These are phyloP conservation scores for Eustalomyia histrio DNA, from an alignment of 2,888 invertebrate genomes.

Conservation along the genomic window DNA sequence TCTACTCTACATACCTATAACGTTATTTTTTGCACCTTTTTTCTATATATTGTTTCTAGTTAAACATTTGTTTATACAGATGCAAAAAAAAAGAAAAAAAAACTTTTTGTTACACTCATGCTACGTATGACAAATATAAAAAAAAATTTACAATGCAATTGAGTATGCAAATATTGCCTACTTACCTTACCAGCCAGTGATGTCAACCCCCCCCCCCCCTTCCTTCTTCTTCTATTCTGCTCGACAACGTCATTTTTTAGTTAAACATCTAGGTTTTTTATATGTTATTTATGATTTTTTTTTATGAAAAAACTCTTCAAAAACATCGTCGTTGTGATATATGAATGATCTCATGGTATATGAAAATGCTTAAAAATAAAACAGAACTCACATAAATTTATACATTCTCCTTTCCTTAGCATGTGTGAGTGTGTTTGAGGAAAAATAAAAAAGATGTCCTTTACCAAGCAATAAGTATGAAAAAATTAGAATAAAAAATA, in stretches of 20 bases:
- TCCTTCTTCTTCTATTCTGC: no score
- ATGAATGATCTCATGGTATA: constrained; percentile 63
- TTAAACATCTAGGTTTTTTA: constrained; percentile 54
- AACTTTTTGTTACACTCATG: constrained; percentile 11
- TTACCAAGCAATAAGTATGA: constrained; percentile 61
- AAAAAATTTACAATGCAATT: constrained; percentile 77
- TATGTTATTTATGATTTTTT: constrained; percentile 30
- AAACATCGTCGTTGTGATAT: constrained; percentile 58
- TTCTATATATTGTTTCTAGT: constrained; percentile 48
- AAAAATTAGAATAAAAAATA: constrained; percentile 63
- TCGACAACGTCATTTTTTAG: constrained; percentile 22
- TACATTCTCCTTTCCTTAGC: constrained; percentile 7
- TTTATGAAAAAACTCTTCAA: constrained; percentile 61
- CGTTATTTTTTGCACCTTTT: constrained; percentile 59
- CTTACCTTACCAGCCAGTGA: constrained; percentile 67
- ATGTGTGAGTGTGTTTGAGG: constrained; percentile 12
- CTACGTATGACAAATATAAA: constrained; percentile 25
- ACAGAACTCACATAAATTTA: constrained; percentile 14
- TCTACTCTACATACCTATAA: background rate
- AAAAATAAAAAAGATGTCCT: constrained; percentile 55
- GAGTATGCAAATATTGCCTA: constrained; percentile 79
- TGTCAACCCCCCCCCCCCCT: background rate
- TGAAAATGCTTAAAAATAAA: constrained; percentile 44
- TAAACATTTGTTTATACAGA: constrained; percentile 60
- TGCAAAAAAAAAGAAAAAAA: constrained; percentile 16